Evolutionary conservation across 2,797 vertebrate species (phyloP), one percentile per base, ranked within the genome.

Genomic region (Hephaestus fuliginosus): DNA sequence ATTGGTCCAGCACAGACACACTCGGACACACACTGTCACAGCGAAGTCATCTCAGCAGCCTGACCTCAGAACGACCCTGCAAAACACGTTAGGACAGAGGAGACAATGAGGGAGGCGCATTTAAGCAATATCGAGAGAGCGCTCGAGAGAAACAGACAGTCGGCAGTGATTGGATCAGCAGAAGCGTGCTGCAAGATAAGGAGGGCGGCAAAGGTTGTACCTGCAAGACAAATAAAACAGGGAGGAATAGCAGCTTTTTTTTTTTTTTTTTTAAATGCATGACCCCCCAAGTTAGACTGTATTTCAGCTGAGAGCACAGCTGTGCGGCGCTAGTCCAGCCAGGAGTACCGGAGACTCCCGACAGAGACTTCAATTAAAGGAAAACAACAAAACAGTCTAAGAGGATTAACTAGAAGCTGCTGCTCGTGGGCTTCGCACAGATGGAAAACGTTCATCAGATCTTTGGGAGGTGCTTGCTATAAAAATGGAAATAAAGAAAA

Each of bases 301-400:
- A 22, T 72, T 81, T 86, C 63, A 77, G 66, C 71, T 58, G 76
- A 53, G 74, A 68, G 71, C 64, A 76, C 88, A 89, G 81, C 77
- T 82, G 85, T 80, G 82, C 44, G 9, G 78, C 0, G 44, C 18
- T 11, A 25, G 86, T 79, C 62, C 14, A 69, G 74, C 80, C 86
- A 75, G 52, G 81, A 87, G 80, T 39, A 67, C 57, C 72, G 57
- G 15, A 49, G 85, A 80, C 82, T 89, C 80, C 86, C 74, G 2
- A 72, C 86, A 81, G 84, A 84, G 86, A 82, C 81, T 84, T 86
- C 78, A 86, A 89, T 88, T 87, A 91, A 88, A 86, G 82, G 66
- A 78, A 89, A 91, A 90, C 84, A 94, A 89, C 85, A 80, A 80
- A 92, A 88, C 81, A 64, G 66, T 73, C 78, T 90, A 92, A 93